Evolutionary conservation across 2,113 vertebrate species (phyloP).

Genomic region (Philantomba maxwellii): DNA sequence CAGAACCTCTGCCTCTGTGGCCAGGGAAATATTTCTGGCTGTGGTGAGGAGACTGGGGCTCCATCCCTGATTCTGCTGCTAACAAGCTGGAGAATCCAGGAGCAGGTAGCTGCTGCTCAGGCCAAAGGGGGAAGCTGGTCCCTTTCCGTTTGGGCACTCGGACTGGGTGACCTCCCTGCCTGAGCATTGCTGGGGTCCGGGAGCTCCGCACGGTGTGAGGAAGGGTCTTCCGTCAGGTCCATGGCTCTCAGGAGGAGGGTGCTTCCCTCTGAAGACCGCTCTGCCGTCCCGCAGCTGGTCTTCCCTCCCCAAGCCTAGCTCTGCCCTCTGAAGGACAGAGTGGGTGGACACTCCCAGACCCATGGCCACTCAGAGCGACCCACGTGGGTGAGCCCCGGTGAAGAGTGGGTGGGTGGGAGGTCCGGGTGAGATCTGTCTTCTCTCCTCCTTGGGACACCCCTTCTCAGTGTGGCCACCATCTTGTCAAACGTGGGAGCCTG

Average conservation of each 20-base stretch:
- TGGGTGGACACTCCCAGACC: not conserved
- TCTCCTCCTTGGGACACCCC: not conserved
- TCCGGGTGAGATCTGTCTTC: not conserved
- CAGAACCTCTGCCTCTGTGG: not conserved
- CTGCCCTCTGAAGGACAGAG: not conserved
- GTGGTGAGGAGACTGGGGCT: not conserved
- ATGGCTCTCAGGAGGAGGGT: not conserved
- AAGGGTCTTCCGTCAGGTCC: not conserved
- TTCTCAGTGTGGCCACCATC: not conserved
- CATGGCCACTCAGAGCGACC: not conserved
- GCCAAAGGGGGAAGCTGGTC: not conserved
- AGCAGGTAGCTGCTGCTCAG: not conserved
- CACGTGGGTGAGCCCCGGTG: not conserved
- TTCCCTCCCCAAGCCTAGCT: not conserved
- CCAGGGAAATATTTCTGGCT: not conserved
- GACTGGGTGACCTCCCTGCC: not conserved
- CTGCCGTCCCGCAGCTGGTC: not conserved
- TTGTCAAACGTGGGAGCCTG: not conserved
- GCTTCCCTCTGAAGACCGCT: not conserved
- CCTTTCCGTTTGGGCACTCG: not conserved
- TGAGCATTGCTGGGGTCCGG: not conserved
- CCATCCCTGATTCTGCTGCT: not conserved
- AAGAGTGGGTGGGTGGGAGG: not conserved
- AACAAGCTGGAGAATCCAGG: not conserved
- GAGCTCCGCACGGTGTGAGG: not conserved